These are phyloP conservation scores for Pyrgilauda ruficollis DNA, from an alignment of 2,113 vertebrate genomes.

Conservation along the genomic window DNA sequence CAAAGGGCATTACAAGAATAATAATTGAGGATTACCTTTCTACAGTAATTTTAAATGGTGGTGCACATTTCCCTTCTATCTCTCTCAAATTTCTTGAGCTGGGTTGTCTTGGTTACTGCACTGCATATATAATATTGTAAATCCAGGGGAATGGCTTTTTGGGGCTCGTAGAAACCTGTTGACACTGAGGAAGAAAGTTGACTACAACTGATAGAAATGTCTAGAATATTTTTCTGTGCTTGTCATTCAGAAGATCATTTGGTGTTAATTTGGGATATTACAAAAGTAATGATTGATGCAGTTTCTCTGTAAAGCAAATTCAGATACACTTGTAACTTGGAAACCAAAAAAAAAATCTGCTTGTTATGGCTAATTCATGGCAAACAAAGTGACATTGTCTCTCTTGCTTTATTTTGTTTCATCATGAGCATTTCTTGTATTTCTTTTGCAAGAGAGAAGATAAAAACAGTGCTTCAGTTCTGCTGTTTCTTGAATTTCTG, in stretches of 20 bases:
- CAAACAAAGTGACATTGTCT: background rate
- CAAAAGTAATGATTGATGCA: background rate
- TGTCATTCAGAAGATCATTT: background rate
- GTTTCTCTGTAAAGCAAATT: background rate
- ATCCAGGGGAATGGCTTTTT: background rate
- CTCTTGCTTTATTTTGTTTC: background rate
- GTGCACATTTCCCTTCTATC: background rate
- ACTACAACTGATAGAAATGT: background rate
- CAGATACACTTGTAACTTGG: background rate
- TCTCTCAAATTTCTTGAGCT: background rate
- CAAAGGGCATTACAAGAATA: background rate
- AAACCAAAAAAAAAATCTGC: background rate
- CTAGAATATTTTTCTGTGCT: background rate
- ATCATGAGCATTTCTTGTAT: background rate
- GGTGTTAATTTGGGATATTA: background rate
- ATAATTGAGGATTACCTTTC: background rate
- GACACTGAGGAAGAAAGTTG: background rate
- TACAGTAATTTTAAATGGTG: background rate
- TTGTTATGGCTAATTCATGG: background rate
- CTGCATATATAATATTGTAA: background rate
- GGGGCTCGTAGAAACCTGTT: background rate
- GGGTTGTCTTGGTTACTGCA: background rate
- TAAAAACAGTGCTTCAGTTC: background rate
- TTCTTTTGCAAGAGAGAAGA: background rate
- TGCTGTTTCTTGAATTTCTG: background rate